Evolutionary conservation across 1,140 invertebrate species (phyloP), one percentile per base, ranked within the genome.

Genomic region (Calliopsis andreniformis): DNA sequence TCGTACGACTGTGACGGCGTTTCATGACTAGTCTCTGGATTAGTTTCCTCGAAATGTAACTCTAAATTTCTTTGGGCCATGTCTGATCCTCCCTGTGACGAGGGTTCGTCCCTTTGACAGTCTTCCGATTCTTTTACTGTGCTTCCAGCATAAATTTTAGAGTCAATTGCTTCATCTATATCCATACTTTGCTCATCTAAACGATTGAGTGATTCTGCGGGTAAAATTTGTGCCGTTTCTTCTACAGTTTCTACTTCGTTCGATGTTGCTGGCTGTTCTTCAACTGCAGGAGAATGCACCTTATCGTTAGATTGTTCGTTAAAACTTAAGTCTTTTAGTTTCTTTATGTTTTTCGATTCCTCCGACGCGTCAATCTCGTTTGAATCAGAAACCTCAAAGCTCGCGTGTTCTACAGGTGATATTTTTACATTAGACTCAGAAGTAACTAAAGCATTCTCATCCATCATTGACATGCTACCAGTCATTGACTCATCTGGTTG

Each of bases 1-100:
- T 90, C 87, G 47, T 88, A 92, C 7, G 91, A 92, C 42, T 92
- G 91, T 1, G 91, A 91, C 5, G 89, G 89, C 3, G 76, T 76
- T 69, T 91, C 89, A 69, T 90, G 87, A 82, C 82, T 88, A 18
- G 83, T 82, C 42, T 90, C 90, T 32, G 76, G 68, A 30, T 53
- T 71, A 8, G 73, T 51, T 10, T 89, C 86, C 3, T 84, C 82
- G 23, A 86, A 87, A 30, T 73, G 78, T 25, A 88, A 58, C n/a
- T 82, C 78, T 20, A 78, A 68, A 35, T 78, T 84, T 49, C 35
- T 66, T 47, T 68, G 45, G 7, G 76, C 30, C 42, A 58, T 12
- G 32, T 55, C 39, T 25, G 69, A 61, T 63, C 80, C 81, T 28
- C 73, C 83, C 43, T 84, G 86, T 28, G 86, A 85, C 10, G 87